Evolutionary conservation across 2,888 invertebrate genomes (phyloP), one percentile per base, ranked within the genome.

Genomic region (Synanthedon vespiformis): DNA sequence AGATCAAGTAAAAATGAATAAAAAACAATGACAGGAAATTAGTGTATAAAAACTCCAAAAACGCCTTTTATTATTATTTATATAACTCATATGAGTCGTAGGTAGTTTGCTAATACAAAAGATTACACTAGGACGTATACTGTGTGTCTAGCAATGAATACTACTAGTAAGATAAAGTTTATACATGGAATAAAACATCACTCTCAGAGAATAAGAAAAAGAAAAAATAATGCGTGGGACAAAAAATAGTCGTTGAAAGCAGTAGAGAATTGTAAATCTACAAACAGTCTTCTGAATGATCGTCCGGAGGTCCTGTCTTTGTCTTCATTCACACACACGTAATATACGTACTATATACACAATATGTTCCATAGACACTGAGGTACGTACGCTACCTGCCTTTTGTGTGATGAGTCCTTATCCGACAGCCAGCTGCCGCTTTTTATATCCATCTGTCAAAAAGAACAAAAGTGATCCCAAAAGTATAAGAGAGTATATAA

Each of bases 371-470:
- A 44, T 44, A 13, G 13, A 44, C 44, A 44, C 1, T 8, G 10
- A 34, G 34, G 34, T 34, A 34, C 14, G 13, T 44, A 44, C 54
- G 52, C 65, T 70, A 67, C 72, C 68, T 70, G 70, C 62, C 65
- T 65, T 66, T 73, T 66, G 67, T 64, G 57, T 57, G 54, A 57
- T 53, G 57, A 56, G 55, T 62, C 62, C 61, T 61, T 61, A 59
- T 55, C 56, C 61, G 65, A 58, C 73, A 74, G 67, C 68, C 73
- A 74, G 67, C 68, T 72, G 73, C 61, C 55, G 54, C 41, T 52
- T 41, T 53, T 55, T 54, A 48, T 48, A 48, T 18, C 14, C 48
- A 48, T 48, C 48, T 48, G 48, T 48, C 48, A n/a, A 44, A 13
- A 13, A n/a, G 14, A 14, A 58, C 59, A 62, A 63, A 34, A 61